Base-by-base conservation (phyloP, 2,113 vertebrate genomes). In the Ptilorrhoa leucosticta region DNA sequence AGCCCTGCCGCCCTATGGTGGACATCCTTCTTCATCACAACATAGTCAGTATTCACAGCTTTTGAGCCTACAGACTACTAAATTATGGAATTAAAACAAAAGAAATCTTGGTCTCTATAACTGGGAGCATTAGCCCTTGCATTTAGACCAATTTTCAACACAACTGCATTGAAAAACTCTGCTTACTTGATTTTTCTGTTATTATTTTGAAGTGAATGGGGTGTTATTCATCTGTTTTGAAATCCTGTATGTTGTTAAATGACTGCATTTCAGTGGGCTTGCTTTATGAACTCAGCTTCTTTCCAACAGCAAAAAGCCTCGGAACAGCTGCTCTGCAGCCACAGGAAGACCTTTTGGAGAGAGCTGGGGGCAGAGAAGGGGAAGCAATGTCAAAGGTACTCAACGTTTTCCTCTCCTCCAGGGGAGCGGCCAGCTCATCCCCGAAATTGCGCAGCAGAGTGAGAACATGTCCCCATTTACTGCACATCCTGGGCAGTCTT, bases 41-140 rank as follows among this genome's bases (percentile, higher is more conserved):
- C 73, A 76, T 2, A 15, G 9, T 28, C 70, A 65, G 20, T 57
- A 63, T 56, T 87, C 6, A 14, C 64, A 68, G 23, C 13, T 86
- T 63, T 75, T 86, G 33, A 86, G 30, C 20, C n/a, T 56, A 8
- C 31, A 69, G 28, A 33, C 30, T 77, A 48, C 66, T 94, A 86
- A 94, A 64, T 96, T 69, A 80, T 39, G 63, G 87, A 96, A 93
- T 83, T 96, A 90, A 94, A 96, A 78, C 45, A 72, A 87, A 94
- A 93, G 51, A 93, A 73, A 19, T 61, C 12, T 51, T 50, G 30
- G 10, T 53, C 24, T 79, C n/a, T 45, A 1, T 53, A 63, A 61
- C 1, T 31, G 51, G 45, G 45, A 91, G 13, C 26, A 51, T 93
- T 92, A 90, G 63, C 56, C 72, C 42, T 68, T 56, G 7, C 47